Percentiles rank a stretch among this genome's conserved stretches.
phyloP scores from a whole-genome alignment of 2,113 vertebrate genomes.

The Corythaeola cristata region DNA sequence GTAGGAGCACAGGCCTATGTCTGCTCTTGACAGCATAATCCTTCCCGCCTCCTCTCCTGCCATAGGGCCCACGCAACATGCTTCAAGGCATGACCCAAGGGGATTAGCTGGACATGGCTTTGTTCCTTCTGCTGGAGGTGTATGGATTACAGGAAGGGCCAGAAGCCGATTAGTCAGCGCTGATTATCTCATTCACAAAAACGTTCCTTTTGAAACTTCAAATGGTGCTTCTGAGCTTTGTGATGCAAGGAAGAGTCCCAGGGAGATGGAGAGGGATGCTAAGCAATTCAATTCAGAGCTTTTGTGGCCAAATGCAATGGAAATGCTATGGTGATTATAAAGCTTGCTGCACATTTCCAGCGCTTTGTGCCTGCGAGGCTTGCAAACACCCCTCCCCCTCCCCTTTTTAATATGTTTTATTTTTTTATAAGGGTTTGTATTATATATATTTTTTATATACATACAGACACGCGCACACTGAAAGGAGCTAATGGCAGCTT shows the following conservation, averaged over 20 bases:
- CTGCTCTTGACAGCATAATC: background rate
- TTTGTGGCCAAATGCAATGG: background rate
- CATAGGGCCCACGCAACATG: fast-evolving
- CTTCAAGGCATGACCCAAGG: background rate
- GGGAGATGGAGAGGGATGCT: background rate
- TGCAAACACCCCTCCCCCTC: background rate
- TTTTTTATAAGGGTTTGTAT: background rate
- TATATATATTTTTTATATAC: background rate
- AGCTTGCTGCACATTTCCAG: background rate
- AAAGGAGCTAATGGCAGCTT: background rate
- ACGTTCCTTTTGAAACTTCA: background rate
- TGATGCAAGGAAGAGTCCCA: background rate
- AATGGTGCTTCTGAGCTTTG: background rate
- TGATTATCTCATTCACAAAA: conserved; percentile 32
- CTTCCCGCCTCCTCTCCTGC: background rate
- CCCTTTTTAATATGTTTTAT: background rate
- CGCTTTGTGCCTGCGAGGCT: background rate
- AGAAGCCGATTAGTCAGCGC: background rate
- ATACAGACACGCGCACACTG: background rate
- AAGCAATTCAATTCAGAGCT: background rate
- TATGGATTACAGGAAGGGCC: background rate
- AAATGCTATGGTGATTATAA: background rate
- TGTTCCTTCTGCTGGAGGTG: background rate
- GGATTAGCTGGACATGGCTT: background rate
- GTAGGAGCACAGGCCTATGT: background rate